Evolutionary conservation across 2,113 vertebrate genomes (phyloP).

Genomic region (Phylloscopus trochiloides): DNA sequence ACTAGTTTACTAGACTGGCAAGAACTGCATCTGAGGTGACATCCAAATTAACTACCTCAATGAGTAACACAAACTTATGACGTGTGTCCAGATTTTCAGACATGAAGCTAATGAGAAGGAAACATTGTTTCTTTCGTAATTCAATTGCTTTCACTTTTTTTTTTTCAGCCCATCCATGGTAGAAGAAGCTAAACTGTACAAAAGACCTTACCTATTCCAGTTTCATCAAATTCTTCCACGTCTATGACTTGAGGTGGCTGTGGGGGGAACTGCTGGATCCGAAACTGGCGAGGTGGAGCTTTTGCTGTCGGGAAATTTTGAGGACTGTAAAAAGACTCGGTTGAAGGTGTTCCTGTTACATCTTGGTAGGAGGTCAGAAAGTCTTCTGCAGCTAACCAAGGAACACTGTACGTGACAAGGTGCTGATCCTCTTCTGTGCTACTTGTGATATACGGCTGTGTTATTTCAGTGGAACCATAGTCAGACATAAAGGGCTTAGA

Average conservation of each 20-base stretch:
- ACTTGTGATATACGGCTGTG: slow-evolving; percentile 18
- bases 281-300: slow-evolving; percentile 72
- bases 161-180: not conserved
- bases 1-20: not conserved
- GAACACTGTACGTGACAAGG: not conserved
- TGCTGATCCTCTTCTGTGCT: slow-evolving; percentile 45
- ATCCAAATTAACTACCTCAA: not conserved
- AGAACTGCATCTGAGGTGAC: not conserved
- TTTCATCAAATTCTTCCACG: slow-evolving; percentile 83
- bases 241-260: slow-evolving; percentile 80
- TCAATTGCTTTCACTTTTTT: not conserved
- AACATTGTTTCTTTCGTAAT: not conserved
- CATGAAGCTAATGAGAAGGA: not conserved
- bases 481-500: slow-evolving; percentile 26
- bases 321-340: slow-evolving; percentile 15
- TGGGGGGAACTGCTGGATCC: slow-evolving; percentile 65
- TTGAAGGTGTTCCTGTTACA: slow-evolving; percentile 19
- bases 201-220: slow-evolving; percentile 68
- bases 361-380: not conserved
- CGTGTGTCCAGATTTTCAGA: not conserved
- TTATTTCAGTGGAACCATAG: slow-evolving; percentile 54
- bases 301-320: slow-evolving; percentile 37
- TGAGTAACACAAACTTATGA: not conserved
- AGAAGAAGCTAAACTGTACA: not conserved
- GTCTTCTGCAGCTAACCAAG: not conserved